Base-by-base conservation (phyloP, 1,140 invertebrate genomes). In the Drosophila lowei region DNA sequence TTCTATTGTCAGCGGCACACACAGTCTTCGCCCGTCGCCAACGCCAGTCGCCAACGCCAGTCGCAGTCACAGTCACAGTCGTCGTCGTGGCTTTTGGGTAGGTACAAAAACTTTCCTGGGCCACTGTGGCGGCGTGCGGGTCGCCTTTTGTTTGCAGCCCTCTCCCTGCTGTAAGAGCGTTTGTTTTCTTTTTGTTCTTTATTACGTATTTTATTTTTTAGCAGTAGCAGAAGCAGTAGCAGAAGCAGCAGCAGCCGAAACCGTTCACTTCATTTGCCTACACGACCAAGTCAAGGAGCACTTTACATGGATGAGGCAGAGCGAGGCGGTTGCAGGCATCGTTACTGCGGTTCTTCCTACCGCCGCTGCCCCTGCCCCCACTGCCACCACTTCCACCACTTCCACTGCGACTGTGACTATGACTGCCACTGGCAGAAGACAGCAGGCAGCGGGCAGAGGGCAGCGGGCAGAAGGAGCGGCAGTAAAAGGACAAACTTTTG, bases 201-300 rank as follows among this genome's bases (percentile, higher is more conserved):
- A 74, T 66, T 74, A 74, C 70, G 72, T 66, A 74, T 74, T 74
- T 74, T 63, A 74, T 74, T 67, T 75, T 75, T 67, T 72, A 77
- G 48, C 67, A 60, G 53, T 38, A 64, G 48, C 46, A 56, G 23
- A 44, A 50, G 53, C 47, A 64, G 48, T 42, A 56, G 23, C 48
- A 50, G 66, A 60, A 62, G 50, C 15, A 49, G 52, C 63, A 57
- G 55, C 18, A 56, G 47, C 49, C 34, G 42, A 44, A 64, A 59
- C 72, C 77, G 74, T 86, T 77, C 83, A 88, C 81, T 86, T 86
- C 81, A 86, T 86, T 86, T 86, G 81, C 81, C 83, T 86, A 86
- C 63, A 74, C 73, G 81, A 76, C 73, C 71, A 54, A 83, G 70
- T 83, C 79, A 83, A 83, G 79, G 74, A 83, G 79, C 60, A 73